phyloP scores from a whole-genome alignment of 1,140 invertebrate genomes.

The Plectrocnemia conspersa region DNA sequence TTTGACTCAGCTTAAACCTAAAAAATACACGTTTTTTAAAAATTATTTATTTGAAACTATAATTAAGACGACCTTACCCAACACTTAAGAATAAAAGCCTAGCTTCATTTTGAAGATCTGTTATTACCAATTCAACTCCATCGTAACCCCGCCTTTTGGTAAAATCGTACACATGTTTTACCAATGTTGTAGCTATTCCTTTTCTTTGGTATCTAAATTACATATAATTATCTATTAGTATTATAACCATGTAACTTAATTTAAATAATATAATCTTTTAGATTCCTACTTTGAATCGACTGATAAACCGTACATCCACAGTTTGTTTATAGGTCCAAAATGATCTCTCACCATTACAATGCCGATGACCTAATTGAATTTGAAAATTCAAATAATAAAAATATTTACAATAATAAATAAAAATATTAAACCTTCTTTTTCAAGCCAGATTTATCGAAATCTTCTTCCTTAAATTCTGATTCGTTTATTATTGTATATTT shows the following conservation, averaged over 20 bases:
- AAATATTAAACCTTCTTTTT: slow-evolving; percentile 23
- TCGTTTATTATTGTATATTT: slow-evolving; percentile 31
- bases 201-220: slow-evolving; percentile 23
- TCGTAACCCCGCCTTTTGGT: slow-evolving; percentile 17
- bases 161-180: slow-evolving; percentile 21
- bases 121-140: slow-evolving; percentile 26
- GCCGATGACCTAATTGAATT: slow-evolving; percentile 22
- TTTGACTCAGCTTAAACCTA: slow-evolving; percentile 31
- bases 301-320: slow-evolving; percentile 32
- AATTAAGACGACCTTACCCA: slow-evolving; percentile 11
- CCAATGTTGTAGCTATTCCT: slow-evolving; percentile 23
- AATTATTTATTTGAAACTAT: slow-evolving; percentile 2
- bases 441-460: slow-evolving; percentile 16
- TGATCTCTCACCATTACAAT: slow-evolving; percentile 22
- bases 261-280: slow-evolving; percentile 1
- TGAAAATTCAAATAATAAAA: not conserved
- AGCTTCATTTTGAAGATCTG: slow-evolving; percentile 30
- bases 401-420: slow-evolving; percentile 9
- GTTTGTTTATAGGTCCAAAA: slow-evolving; percentile 24
- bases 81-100: slow-evolving; percentile 22
- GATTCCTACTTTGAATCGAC: slow-evolving; percentile 22
- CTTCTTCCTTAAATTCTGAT: slow-evolving; percentile 24
- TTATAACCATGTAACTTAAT: slow-evolving; percentile 5
- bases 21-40: not conserved
- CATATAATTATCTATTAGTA: slow-evolving; percentile 1